Conservation (phyloP, 2,888 invertebrate genomes). For the Conops quadrifasciatus region DNA sequence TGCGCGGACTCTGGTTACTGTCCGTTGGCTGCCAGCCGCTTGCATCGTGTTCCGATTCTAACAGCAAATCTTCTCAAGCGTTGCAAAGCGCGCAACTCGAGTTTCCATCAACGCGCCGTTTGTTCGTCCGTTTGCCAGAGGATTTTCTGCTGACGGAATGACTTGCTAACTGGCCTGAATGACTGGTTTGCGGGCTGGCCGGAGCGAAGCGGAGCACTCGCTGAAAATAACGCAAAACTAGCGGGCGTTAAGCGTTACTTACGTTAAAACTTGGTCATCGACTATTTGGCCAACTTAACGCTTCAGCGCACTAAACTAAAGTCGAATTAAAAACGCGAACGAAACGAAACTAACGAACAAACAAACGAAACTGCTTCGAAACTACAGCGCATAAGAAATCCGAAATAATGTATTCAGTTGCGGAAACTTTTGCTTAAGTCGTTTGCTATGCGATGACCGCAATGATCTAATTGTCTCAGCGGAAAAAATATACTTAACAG, state of each 20-base stretch:
- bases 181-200: background rate
- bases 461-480: slow-evolving; percentile 55
- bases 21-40: background rate
- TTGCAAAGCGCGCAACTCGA: background rate
- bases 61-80: slow-evolving; percentile 12
- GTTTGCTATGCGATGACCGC: slow-evolving; percentile 33
- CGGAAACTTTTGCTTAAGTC: background rate
- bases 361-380: slow-evolving; percentile 2
- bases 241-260: slow-evolving; percentile 10
- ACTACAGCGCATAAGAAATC: background rate
- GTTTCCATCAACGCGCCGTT: background rate
- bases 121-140: background rate
- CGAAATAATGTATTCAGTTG: slow-evolving; percentile 1
- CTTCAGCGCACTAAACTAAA: slow-evolving; percentile 19
- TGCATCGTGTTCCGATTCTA: slow-evolving; percentile 22
- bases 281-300: slow-evolving; percentile 25
- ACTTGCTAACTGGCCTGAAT: background rate
- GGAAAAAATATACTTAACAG: slow-evolving; percentile 46
- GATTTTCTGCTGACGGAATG: background rate
- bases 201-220: background rate
- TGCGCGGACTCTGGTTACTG: slow-evolving; percentile 23
- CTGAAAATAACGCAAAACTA: background rate
- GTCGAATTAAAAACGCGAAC: background rate
- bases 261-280: slow-evolving; percentile 19
- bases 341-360: background rate